Conservation (phyloP, 2,888 invertebrate genomes). For the Cheilosia scutellata region DNA sequence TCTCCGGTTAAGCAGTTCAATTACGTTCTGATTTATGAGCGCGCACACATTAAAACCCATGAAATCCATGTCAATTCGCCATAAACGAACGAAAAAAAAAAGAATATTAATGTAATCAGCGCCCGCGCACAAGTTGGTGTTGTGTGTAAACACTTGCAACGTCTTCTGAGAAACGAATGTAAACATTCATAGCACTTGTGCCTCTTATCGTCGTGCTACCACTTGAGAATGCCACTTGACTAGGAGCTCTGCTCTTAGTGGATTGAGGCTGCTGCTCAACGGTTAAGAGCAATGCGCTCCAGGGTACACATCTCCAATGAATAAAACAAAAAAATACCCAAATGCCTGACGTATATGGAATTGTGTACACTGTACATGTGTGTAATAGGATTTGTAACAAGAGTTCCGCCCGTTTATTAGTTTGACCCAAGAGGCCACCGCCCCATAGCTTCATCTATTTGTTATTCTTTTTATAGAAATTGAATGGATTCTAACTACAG, state of each 20-base stretch:
- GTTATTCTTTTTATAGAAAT: not conserved
- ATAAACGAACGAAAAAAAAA: constrained; percentile 8
- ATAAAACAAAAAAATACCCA: not conserved
- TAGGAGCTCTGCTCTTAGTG: constrained; percentile 38
- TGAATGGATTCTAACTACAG: not conserved
- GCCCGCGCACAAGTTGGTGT: constrained; percentile 71
- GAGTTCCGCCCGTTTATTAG: constrained; percentile 52
- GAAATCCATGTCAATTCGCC: constrained; percentile 55
- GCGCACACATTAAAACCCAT: constrained; percentile 44
- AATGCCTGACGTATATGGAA: constrained; percentile 9
- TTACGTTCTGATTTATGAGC: constrained; percentile 61
- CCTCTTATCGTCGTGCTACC: constrained; percentile 65
- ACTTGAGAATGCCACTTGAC: constrained; percentile 68
- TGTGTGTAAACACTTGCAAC: constrained; percentile 68
- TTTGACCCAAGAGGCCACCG: constrained; percentile 57
- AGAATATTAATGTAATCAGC: constrained; percentile 64
- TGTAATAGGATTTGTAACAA: constrained; percentile 47
- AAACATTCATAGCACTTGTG: constrained; percentile 68
- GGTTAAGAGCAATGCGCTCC: constrained; percentile 17
- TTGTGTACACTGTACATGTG: constrained; percentile 12
- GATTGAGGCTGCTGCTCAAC: constrained; percentile 31
- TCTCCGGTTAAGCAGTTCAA: constrained; percentile 56
- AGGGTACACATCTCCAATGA: constrained; percentile 11
- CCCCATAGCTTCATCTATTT: constrained; percentile 28
- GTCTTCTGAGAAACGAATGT: constrained; percentile 67